Conservation (phyloP, 2,888 invertebrate species). For the Zhuqinia jingwanae region DNA sequence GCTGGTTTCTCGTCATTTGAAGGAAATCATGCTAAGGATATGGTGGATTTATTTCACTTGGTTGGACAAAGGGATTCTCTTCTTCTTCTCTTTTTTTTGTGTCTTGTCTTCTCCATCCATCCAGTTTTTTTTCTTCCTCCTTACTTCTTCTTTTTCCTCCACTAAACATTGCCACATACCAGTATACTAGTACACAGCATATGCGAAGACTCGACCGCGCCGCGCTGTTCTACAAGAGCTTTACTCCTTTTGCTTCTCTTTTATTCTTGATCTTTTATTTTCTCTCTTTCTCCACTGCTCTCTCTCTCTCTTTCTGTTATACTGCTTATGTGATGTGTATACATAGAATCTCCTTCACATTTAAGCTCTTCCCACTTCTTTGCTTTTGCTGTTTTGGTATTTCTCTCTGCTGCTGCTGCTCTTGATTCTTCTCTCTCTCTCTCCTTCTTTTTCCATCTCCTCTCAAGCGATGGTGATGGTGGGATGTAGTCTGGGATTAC, state of each 20-base stretch:
- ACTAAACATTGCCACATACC: background rate
- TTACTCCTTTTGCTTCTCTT: slow-evolving; percentile 33
- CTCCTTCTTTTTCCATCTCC: slow-evolving; percentile 60
- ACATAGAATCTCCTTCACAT: background rate
- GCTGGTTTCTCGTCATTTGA: slow-evolving; percentile 57
- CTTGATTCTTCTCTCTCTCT: slow-evolving; percentile 31
- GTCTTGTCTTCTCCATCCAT: slow-evolving; percentile 63
- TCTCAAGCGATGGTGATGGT: slow-evolving; percentile 74
- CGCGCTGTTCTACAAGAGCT: slow-evolving; percentile 15
- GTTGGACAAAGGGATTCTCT: slow-evolving; percentile 73
- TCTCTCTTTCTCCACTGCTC: slow-evolving; percentile 15
- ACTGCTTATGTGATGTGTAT: slow-evolving; percentile 26
- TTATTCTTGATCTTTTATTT: slow-evolving; percentile 59
- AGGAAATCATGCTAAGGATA: slow-evolving; percentile 72
- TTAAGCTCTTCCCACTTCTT: background rate
- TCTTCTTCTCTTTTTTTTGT: slow-evolving; percentile 67
- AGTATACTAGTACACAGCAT: background rate
- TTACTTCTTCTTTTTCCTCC: slow-evolving; percentile 19
- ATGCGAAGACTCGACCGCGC: background rate
- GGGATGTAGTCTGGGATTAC: slow-evolving; percentile 78
- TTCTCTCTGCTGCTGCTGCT: slow-evolving; percentile 29
- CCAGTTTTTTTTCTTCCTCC: slow-evolving; percentile 40
- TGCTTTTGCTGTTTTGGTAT: background rate
- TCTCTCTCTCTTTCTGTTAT: slow-evolving; percentile 43
- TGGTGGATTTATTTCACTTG: slow-evolving; percentile 74